phyloP scores from a whole-genome alignment of 35 echinoderm and acorn worm genomes.

The Ptychodera flava region DNA sequence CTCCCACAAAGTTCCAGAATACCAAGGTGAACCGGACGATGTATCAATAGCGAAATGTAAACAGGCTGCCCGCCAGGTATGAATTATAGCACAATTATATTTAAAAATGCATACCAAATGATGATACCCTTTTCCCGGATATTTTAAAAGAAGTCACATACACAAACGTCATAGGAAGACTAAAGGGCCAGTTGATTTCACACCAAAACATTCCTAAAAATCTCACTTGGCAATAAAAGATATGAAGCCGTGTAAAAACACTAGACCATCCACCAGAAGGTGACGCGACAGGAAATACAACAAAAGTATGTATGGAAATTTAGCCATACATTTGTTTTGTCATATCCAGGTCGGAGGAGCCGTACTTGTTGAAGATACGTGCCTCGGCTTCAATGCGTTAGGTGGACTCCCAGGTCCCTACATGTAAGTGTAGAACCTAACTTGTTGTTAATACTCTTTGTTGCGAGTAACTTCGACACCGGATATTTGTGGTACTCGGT shows the following conservation, averaged over 20 bases:
- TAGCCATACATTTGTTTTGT: neutral
- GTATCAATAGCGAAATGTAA: slow-evolving; percentile 83
- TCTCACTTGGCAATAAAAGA: neutral
- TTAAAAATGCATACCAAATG: neutral
- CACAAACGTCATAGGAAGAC: no score
- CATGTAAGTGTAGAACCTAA: slow-evolving; percentile 89
- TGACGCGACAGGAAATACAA: neutral
- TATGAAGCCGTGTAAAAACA: neutral
- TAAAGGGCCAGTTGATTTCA: no score
- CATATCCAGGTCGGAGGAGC: slow-evolving; percentile 70
- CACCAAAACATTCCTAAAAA: no score
- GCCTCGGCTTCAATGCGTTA: slow-evolving; percentile 93
- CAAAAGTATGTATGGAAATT: neutral
- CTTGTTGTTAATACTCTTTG: no score
- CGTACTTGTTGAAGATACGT: slow-evolving; percentile 94
- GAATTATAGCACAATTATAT: neutral
- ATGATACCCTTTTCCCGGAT: neutral
- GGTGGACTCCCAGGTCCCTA: slow-evolving; percentile 93
- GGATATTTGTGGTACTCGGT: no score
- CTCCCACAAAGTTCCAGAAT: slow-evolving; percentile 68
- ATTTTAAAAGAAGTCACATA: neutral
- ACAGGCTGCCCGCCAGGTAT: slow-evolving; percentile 79
- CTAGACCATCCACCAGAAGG: neutral
- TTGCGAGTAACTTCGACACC: no score
- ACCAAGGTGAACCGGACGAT: slow-evolving; percentile 92